phyloP scores from a whole-genome alignment of 1,140 invertebrate species.

The Eciton burchellii region DNA sequence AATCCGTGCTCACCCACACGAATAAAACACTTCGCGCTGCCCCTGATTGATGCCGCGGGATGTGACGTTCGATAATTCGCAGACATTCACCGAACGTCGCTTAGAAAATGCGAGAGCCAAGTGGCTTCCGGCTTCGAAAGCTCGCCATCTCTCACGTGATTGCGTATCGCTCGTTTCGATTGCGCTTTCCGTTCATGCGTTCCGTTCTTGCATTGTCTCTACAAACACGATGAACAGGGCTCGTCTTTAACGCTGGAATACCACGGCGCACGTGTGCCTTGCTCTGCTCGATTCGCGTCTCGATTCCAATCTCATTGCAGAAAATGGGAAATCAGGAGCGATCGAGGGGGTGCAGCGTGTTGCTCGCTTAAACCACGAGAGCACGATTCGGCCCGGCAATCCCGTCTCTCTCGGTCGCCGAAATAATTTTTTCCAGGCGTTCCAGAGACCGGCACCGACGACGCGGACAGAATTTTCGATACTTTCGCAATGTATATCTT shows the following conservation, averaged over 20 bases:
- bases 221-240: too few species aligned
- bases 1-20: background rate
- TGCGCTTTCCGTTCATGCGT: constrained; percentile 9
- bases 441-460: constrained; percentile 24
- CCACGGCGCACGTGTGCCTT: too few species aligned
- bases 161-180: background rate
- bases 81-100: constrained; percentile 3
- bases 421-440: constrained; percentile 30
- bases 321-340: too few species aligned
- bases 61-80: constrained; percentile 48
- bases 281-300: too few species aligned
- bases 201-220: too few species aligned
- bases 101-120: background rate
- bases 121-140: background rate
- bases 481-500: constrained; percentile 56
- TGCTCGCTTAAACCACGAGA: background rate
- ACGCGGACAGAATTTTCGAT: constrained; percentile 66
- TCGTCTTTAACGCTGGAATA: too few species aligned
- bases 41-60: constrained; percentile 38
- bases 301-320: too few species aligned
- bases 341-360: too few species aligned
- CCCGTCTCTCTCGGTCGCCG: background rate
- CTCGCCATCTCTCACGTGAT: background rate
- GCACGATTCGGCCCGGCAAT: constrained; percentile 29
- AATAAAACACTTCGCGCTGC: constrained; percentile 44